Conservation (phyloP, 2,888 invertebrate genomes). For the Tribolium freemani region DNA sequence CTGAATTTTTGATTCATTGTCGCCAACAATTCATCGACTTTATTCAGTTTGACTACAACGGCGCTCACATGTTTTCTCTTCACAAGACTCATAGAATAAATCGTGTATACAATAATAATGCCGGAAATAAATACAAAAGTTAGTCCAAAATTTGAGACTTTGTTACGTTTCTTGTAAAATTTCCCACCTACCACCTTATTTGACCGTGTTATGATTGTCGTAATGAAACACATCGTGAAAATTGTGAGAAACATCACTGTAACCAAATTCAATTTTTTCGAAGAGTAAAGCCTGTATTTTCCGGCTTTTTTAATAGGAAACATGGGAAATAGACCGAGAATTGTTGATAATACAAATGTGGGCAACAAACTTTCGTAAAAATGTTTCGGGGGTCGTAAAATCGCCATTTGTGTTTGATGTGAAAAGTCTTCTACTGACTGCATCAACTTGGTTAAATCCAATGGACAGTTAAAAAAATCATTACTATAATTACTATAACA, state of each 20-base stretch:
- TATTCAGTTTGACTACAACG: constrained; percentile 16
- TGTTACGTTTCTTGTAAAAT: constrained; percentile 28
- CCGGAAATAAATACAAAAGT: constrained; percentile 17
- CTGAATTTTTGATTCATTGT: constrained; percentile 17
- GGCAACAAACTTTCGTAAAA: constrained; percentile 34
- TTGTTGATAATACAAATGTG: constrained; percentile 16
- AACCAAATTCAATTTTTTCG: constrained; percentile 24
- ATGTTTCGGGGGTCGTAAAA: not conserved
- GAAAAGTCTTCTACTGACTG: not conserved
- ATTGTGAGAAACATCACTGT: constrained; percentile 5
- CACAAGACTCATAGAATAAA: constrained; percentile 14
- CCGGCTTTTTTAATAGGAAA: constrained; percentile 10
- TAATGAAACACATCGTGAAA: constrained; percentile 14
- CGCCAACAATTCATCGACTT: constrained; percentile 22
- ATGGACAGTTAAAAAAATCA: too few relatives aligned
- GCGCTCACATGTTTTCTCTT: constrained; percentile 3
- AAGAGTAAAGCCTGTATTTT: constrained; percentile 5
- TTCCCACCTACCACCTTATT: constrained; percentile 26
- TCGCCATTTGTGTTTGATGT: not conserved
- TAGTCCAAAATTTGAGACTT: constrained; percentile 36
- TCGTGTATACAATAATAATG: constrained; percentile 17
- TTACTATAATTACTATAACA: too few relatives aligned
- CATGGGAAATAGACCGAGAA: constrained; percentile 29
- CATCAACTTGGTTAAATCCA: too few relatives aligned
- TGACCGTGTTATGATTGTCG: constrained; percentile 4